Evolutionary conservation across 2,888 invertebrate genomes (phyloP).

Genomic region (Eupithecia abbreviata): DNA sequence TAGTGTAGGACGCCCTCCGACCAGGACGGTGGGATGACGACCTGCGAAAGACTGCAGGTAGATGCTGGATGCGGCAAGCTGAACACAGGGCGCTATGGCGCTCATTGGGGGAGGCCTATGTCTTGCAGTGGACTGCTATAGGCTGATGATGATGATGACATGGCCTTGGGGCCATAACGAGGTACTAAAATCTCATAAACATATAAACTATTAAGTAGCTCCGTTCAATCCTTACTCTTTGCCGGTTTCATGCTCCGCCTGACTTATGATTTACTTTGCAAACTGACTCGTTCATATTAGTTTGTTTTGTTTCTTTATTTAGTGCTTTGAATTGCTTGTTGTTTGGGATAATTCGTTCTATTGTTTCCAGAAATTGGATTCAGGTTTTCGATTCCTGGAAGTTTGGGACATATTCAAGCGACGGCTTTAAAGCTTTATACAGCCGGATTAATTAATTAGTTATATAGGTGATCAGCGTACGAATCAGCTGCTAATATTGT

Average conservation of each 20-base stretch:
- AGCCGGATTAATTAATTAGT: not conserved
- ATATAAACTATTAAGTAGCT: not conserved
- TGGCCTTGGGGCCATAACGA: not conserved
- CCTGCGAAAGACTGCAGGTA: no score
- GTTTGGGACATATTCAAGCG: not conserved
- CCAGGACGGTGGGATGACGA: no score
- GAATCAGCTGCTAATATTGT: not conserved
- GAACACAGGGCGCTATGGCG: no score
- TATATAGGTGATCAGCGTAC: not conserved
- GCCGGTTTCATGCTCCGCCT: slow-evolving; percentile 65
- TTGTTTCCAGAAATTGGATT: not conserved
- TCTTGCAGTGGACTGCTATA: no score
- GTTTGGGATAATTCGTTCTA: not conserved
- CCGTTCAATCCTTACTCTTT: slow-evolving; percentile 47
- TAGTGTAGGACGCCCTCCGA: no score
- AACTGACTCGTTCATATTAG: slow-evolving; percentile 50
- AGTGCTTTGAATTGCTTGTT: slow-evolving; percentile 4
- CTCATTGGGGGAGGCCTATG: no score
- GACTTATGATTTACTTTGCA: slow-evolving; percentile 68
- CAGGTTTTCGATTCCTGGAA: not conserved
- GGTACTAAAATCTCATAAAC: not conserved
- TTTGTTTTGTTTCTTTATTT: slow-evolving; percentile 55
- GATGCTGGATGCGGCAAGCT: no score
- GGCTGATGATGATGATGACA: no score
- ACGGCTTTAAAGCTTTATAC: not conserved